Evolutionary conservation across 2,113 vertebrate genomes (phyloP), one percentile per base, ranked within the genome.

Genomic region (Chaetodon trifascialis): DNA sequence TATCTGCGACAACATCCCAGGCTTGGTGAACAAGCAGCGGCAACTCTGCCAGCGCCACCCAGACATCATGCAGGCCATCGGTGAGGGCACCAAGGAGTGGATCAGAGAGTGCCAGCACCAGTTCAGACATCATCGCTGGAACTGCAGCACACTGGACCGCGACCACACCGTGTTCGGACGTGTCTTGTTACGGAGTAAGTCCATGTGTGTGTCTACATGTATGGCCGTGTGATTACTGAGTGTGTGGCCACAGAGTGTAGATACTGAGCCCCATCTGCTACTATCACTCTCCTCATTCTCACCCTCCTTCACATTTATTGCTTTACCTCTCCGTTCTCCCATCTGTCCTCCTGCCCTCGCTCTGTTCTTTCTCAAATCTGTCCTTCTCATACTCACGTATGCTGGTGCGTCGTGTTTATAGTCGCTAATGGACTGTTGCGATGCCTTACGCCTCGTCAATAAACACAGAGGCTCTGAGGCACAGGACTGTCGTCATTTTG

Each of bases 71-170:
- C 98, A 98, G 89, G 98, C 98, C 0, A 97, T 99, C 6, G 98
- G 98, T 0, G 97, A 98, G 76, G 98, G 98, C 51, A 97, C 98
- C 84, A 97, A 97, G 87, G 98, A 99, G 84, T 99, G 98, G 98
- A 98, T 99, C 88, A 94, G 96, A 30, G 98, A 99, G 87, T 99
- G 98, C 84, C 98, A 99, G 93, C 97, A 99, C 91, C 98, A 99
- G 88, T 99, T 99, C 93, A 97, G 97, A 85, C 97, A 99, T 92
- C 98, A 99, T 88, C 97, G 98, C 88, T 99, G 98, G 98, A 99
- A 99, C 94, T 99, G 98, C 95, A 99, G 96, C 95, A 99, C 98
- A 0, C 91, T 99, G 94, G 98, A 98, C 89, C 95, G 98, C 0
- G 98, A 99, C 92, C 97, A 99, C 94, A 98, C 97, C 0, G 97